These are phyloP conservation scores for Camponotus pennsylvanicus DNA, from an alignment of 1,140 invertebrate species.

Conservation along the genomic window DNA sequence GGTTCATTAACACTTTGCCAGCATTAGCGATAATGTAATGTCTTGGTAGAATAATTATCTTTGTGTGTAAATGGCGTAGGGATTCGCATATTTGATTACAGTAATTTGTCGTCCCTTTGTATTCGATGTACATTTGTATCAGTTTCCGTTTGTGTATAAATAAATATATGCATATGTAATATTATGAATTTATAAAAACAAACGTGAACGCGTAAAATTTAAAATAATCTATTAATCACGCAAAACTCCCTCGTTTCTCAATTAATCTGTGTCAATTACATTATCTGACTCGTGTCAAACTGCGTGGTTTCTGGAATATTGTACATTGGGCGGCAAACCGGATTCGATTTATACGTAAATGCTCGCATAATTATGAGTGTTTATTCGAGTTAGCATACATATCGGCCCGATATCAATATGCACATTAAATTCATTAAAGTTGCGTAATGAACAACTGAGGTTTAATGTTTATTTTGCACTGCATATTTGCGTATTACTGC, in stretches of 20 bases:
- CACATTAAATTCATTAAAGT: conserved; percentile 61
- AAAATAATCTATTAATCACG: background rate
- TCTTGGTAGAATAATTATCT: conserved; percentile 49
- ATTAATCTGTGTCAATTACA: conserved; percentile 36
- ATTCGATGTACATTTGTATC: background rate
- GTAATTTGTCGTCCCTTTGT: conserved; percentile 2
- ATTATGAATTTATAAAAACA: background rate
- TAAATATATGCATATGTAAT: too few relatives aligned
- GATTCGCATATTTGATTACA: background rate
- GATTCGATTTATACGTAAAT: conserved; percentile 60
- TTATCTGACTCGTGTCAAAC: conserved; percentile 40
- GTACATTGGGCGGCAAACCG: background rate
- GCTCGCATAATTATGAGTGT: conserved; percentile 66
- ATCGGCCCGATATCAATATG: conserved; percentile 63
- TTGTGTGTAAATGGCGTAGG: conserved; percentile 13
- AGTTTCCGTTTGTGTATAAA: background rate
- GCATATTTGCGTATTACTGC: conserved; percentile 49
- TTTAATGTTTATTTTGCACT: conserved; percentile 67
- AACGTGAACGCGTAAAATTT: background rate
- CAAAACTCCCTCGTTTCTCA: conserved; percentile 20
- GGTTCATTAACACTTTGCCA: conserved; percentile 54
- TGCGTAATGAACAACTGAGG: conserved; percentile 48
- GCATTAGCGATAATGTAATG: conserved; percentile 43
- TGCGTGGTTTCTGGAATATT: conserved; percentile 23
- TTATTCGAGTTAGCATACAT: conserved; percentile 55